Evolutionary conservation across 2,888 invertebrate species (phyloP).

Genomic region (Callosobruchus maculatus): DNA sequence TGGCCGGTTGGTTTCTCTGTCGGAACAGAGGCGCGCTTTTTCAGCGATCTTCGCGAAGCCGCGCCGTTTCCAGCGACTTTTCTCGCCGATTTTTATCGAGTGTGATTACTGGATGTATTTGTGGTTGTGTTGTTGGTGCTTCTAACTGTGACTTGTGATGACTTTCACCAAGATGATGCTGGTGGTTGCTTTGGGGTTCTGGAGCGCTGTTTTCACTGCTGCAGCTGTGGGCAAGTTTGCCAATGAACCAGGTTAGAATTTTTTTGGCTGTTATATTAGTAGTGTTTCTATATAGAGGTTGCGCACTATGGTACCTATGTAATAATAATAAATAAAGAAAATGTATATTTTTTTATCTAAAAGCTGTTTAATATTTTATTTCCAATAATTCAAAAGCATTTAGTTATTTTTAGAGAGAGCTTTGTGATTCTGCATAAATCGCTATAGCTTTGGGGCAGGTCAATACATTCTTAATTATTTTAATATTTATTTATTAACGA

Average conservation of each 20-base stretch:
- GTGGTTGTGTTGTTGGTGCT: conserved; percentile 4
- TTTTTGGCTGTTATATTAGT: not conserved
- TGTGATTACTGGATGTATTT: conserved; percentile 4
- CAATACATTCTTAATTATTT: too few relatives aligned
- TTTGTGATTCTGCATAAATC: too few relatives aligned
- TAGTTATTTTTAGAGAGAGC: too few relatives aligned
- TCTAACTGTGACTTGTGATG: conserved; percentile 13
- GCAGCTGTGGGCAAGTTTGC: conserved; percentile 20
- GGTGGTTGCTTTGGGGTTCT: conserved; percentile 27
- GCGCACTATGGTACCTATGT: too few relatives aligned
- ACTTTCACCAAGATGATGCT: conserved; percentile 13
- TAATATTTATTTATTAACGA: too few relatives aligned
- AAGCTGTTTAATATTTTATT: too few relatives aligned
- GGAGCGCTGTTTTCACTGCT: conserved; percentile 12
- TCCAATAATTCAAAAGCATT: too few relatives aligned
- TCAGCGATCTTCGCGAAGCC: conserved; percentile 3
- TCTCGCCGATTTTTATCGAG: conserved; percentile 5
- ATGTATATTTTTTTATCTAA: too few relatives aligned
- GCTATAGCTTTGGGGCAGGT: too few relatives aligned
- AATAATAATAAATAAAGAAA: too few relatives aligned
- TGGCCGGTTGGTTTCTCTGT: not conserved
- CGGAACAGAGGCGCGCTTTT: not conserved
- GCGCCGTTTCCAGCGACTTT: conserved; percentile 3
- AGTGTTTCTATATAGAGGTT: too few relatives aligned
- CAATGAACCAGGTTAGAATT: conserved; percentile 28